Base-by-base conservation (phyloP, 2,113 vertebrate species). In the Rhodinocichla rosea region DNA sequence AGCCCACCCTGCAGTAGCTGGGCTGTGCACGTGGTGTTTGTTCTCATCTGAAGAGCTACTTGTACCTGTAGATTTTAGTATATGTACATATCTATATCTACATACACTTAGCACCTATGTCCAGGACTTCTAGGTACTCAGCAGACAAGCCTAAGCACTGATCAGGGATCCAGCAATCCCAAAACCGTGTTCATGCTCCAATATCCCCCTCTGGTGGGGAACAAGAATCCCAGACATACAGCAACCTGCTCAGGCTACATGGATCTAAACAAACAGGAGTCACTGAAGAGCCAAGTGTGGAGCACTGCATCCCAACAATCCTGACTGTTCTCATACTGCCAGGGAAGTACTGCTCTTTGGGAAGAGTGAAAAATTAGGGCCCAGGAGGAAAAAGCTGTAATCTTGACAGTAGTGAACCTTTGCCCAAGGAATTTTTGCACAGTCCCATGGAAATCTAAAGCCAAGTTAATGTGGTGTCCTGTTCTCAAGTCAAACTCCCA, bases 141-240 rank as follows among this genome's bases (percentile, higher is more conserved):
- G 32, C 52, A 68, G 57, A 71, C 11, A 32, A 94, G 35, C 13
- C 42, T 35, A 4, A 37, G 52, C 19, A 44, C 50, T 39, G 27
- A 28, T 20, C 22, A 81, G 45, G 33, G 47, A 92, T 44, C 15
- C 49, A 60, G 78, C 57, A 52, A 49, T 18, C 50, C 68, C 73
- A 63, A 53, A 71, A 56, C 19, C 5, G 4, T n/a, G 21, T 49
- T 60, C 87, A 40, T 11, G 59, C 39, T 91, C 59, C 17, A 60
- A 82, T 13, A 69, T 44, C 74, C 45, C 87, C 84, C 81, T 87
- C 92, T 97, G 55, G 59, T 74, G 84, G 84, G 44, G 40, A 96
- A 32, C 23, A 44, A 33, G 55, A 37, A 83, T 73, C 12, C 17
- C 60, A 77, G 47, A 47, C 35, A 19, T 2, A 14, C 47, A 94